Evolutionary conservation across 2,113 vertebrate species (phyloP).

Genomic region (Takifugu bimaculatus): DNA sequence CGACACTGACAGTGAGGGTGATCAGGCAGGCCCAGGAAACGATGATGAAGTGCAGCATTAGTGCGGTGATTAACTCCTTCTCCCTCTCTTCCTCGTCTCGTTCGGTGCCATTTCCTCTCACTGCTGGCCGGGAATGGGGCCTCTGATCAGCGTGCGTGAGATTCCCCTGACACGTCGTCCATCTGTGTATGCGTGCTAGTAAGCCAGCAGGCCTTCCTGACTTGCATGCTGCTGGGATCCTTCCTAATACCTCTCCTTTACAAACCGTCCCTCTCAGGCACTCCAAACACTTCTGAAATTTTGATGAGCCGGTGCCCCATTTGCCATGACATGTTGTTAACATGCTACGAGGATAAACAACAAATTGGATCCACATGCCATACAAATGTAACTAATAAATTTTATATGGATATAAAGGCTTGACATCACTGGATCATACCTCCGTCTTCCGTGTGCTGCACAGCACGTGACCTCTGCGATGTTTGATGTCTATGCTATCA

Average conservation of each 20-base stretch:
- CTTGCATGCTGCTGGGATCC: conserved; percentile 54
- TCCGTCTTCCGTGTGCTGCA: neutral
- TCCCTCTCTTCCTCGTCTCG: conserved; percentile 72
- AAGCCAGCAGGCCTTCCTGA: conserved; percentile 60
- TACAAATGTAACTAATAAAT: conserved; percentile 28
- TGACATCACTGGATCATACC: conserved; percentile 13
- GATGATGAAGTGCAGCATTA: conserved; percentile 80
- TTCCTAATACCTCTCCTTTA: conserved; percentile 57
- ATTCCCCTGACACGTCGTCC: conserved; percentile 71
- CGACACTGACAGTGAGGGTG: conserved; percentile 39
- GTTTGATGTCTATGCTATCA: too few species aligned
- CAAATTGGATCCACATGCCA: conserved; percentile 20
- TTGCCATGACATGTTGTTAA: conserved; percentile 47
- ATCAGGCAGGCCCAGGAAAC: conserved; percentile 70
- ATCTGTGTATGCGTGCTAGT: conserved; percentile 65
- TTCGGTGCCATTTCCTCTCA: conserved; percentile 77
- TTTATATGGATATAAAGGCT: conserved; percentile 12
- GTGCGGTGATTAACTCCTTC: conserved; percentile 76
- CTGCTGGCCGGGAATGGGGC: conserved; percentile 53
- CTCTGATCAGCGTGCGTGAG: conserved; percentile 69
- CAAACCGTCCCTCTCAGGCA: conserved; percentile 41
- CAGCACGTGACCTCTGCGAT: neutral
- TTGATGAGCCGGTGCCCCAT: conserved; percentile 56
- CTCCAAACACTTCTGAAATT: conserved; percentile 54
- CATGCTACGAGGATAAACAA: conserved; percentile 33